Evolutionary conservation across 2,888 invertebrate species (phyloP).

Genomic region (Fissipunctia ypsillon): DNA sequence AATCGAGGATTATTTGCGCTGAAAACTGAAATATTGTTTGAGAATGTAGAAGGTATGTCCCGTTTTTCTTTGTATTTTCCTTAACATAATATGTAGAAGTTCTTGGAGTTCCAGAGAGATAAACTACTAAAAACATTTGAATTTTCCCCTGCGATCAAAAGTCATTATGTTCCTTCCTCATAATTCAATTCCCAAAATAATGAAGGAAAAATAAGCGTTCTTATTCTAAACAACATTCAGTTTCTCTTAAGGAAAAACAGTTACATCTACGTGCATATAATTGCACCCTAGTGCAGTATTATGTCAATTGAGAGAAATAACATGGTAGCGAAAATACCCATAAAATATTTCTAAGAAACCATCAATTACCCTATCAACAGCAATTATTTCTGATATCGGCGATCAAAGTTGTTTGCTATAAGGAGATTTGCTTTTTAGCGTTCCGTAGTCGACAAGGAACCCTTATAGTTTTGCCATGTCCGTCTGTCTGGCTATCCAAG

Average conservation of each 20-base stretch:
- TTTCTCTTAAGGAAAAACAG: slow-evolving; percentile 16
- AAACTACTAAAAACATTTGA: not conserved
- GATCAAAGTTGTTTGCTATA: not conserved
- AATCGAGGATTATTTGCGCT: slow-evolving; percentile 12
- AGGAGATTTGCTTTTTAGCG: too few species aligned
- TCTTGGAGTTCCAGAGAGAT: not conserved
- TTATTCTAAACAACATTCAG: not conserved
- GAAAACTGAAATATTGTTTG: slow-evolving; percentile 4
- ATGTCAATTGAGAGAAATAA: slow-evolving; percentile 30
- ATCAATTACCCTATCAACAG: slow-evolving; percentile 22
- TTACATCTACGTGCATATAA: slow-evolving; percentile 19
- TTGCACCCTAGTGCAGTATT: slow-evolving; percentile 9
- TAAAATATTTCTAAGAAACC: slow-evolving; percentile 48
- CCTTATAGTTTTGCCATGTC: too few species aligned
- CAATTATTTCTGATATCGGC: slow-evolving; percentile 10
- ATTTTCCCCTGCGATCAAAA: not conserved
- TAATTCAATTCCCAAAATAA: slow-evolving; percentile 8
- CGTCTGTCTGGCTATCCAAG: too few species aligned
- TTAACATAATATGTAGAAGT: not conserved
- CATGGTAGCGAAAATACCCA: slow-evolving; percentile 15
- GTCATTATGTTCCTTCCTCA: too few species aligned
- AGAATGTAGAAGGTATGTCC: not conserved
- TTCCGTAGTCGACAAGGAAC: too few species aligned
- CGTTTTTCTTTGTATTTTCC: not conserved
- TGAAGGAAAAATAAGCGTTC: not conserved